These are phyloP conservation scores for Volucella zonaria DNA, from an alignment of 2,888 invertebrate species.

Conservation along the genomic window DNA sequence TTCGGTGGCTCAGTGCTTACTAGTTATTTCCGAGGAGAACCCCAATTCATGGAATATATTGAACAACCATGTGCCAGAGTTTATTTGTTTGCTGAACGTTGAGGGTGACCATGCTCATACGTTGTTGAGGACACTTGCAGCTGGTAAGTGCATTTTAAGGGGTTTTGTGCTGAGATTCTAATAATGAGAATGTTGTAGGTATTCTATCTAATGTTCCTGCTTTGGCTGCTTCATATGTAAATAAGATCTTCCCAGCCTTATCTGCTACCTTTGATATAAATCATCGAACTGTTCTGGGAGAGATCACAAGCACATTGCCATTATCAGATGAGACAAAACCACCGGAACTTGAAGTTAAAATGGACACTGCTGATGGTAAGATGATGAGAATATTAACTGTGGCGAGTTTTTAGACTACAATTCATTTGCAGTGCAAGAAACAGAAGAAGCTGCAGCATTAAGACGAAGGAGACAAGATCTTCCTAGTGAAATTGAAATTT, in stretches of 20 bases:
- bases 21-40: slow-evolving; percentile 89
- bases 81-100: slow-evolving; percentile 82
- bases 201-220: slow-evolving; percentile 84
- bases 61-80: slow-evolving; percentile 82
- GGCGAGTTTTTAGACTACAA: background rate
- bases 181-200: slow-evolving; percentile 76
- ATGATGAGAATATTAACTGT: background rate
- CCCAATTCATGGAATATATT: slow-evolving; percentile 84
- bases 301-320: slow-evolving; percentile 70
- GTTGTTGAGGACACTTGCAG: slow-evolving; percentile 84
- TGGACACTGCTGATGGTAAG: slow-evolving; percentile 76
- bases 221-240: slow-evolving; percentile 83
- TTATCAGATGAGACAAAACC: slow-evolving; percentile 34
- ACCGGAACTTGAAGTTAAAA: slow-evolving; percentile 76
- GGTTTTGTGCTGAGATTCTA: background rate
- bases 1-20: slow-evolving; percentile 86
- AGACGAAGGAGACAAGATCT: slow-evolving; percentile 78
- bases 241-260: slow-evolving; percentile 84
- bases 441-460: slow-evolving; percentile 76
- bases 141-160: slow-evolving; percentile 78
- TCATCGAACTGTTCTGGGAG: slow-evolving; percentile 83
- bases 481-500: slow-evolving; percentile 82
- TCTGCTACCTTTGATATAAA: slow-evolving; percentile 84
- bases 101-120: slow-evolving; percentile 77
- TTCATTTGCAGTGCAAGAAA: slow-evolving; percentile 73